Conservation (phyloP, 2,113 vertebrate genomes). For the Petromus typicus region DNA sequence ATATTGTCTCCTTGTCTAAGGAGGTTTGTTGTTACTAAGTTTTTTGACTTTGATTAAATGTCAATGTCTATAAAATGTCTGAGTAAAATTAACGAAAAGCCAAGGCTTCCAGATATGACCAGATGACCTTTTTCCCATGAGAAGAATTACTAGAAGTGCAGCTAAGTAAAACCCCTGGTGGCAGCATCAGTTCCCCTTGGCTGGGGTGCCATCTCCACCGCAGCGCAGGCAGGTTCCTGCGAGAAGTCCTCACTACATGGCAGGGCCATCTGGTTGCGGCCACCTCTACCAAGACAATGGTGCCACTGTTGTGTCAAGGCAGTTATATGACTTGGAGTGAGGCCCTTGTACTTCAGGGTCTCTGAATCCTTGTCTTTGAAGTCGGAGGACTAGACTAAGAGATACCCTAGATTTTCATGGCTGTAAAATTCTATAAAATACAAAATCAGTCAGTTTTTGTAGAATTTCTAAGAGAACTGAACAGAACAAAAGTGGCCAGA, state of each 20-base stretch:
- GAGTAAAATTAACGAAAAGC: conserved; percentile 2
- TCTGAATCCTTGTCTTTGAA: background rate
- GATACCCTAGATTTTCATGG: background rate
- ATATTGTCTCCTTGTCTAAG: conserved; percentile 17
- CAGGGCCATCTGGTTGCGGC: background rate
- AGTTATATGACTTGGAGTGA: background rate
- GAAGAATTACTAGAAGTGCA: background rate
- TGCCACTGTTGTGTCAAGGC: background rate
- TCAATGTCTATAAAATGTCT: background rate
- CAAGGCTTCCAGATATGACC: background rate
- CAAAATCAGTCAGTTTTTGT: background rate
- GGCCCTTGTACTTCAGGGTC: background rate
- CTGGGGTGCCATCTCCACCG: background rate
- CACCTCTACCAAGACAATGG: too few relatives aligned
- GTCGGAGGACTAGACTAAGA: background rate
- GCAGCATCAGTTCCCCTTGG: background rate
- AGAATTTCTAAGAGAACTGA: background rate
- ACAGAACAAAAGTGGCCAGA: background rate
- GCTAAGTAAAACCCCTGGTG: background rate
- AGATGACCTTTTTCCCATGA: background rate
- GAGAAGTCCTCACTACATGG: background rate
- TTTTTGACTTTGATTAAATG: conserved; percentile 45
- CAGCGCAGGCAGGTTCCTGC: background rate
- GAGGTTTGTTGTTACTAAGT: background rate
- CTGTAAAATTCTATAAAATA: background rate